Conservation (phyloP, 2,797 vertebrate species). For the Orientallactaga sibirica region DNA sequence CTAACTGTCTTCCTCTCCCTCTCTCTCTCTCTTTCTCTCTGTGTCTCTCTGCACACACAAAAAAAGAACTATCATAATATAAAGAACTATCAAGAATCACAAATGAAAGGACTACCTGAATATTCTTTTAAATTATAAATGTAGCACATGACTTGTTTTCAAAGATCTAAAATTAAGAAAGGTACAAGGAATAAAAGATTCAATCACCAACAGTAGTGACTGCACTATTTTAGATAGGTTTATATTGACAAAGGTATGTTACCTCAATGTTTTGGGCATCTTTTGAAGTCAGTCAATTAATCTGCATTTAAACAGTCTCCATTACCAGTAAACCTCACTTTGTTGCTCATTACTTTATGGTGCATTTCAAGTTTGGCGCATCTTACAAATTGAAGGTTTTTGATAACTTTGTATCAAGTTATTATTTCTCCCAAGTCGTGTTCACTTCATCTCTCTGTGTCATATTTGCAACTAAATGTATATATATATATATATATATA, state of each 20-base stretch:
- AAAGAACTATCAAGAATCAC: not conserved
- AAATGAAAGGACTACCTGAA: slow-evolving; percentile 8
- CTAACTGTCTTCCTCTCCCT: no score
- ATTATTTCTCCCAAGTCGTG: not conserved
- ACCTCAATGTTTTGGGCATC: not conserved
- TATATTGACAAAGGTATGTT: not conserved
- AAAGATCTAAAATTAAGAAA: not conserved
- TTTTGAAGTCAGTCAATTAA: not conserved
- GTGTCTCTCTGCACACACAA: not conserved
- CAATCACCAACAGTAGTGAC: not conserved
- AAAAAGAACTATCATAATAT: not conserved
- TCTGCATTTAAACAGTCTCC: not conserved
- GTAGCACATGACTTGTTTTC: not conserved
- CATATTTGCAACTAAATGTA: not conserved
- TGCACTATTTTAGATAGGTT: not conserved
- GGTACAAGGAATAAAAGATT: not conserved
- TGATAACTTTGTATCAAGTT: not conserved
- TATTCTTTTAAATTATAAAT: not conserved
- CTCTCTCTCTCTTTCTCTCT: no score
- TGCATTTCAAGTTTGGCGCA: not conserved
- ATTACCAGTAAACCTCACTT: not conserved
- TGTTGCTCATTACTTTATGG: not conserved
- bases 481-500: no score
- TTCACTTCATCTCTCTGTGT: not conserved
- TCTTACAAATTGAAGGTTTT: not conserved